Evolutionary conservation across 2,113 vertebrate species (phyloP).

Genomic region (Epinephelus fuscoguttatus): DNA sequence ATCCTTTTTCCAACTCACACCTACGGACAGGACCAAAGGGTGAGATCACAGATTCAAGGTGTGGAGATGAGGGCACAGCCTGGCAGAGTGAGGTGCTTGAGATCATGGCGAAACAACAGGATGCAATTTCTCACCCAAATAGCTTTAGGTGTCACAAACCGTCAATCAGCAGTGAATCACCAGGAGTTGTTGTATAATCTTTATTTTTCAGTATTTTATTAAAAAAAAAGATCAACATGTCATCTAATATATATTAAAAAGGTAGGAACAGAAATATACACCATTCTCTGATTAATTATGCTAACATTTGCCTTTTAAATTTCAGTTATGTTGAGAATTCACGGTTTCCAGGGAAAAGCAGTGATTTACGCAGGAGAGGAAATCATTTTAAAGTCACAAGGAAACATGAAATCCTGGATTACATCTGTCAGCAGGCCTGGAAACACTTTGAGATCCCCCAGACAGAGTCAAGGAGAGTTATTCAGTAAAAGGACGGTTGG

Average conservation of each 20-base stretch:
- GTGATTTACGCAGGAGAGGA: not conserved
- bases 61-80: not conserved
- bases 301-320: not conserved
- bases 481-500: not conserved
- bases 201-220: constrained; percentile 40
- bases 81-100: not conserved
- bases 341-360: not conserved
- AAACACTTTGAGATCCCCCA: not conserved
- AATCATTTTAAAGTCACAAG: constrained; percentile 17
- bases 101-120: not conserved
- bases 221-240: constrained; percentile 30
- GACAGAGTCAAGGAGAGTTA: not conserved
- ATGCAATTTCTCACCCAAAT: not conserved
- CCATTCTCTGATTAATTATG: not conserved
- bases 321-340: not conserved
- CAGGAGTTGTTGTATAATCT: constrained; percentile 8
- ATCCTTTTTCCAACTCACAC: constrained; percentile 24
- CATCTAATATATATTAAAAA: constrained; percentile 29
- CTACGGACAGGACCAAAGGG: constrained; percentile 4
- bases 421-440: constrained; percentile 12
- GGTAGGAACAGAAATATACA: constrained; percentile 23
- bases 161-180: not conserved
- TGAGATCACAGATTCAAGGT: constrained; percentile 25
- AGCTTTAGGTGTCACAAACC: not conserved
- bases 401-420: constrained; percentile 21